phyloP scores from a whole-genome alignment of 2,797 vertebrate species.

The Pelochelys cantorii region DNA sequence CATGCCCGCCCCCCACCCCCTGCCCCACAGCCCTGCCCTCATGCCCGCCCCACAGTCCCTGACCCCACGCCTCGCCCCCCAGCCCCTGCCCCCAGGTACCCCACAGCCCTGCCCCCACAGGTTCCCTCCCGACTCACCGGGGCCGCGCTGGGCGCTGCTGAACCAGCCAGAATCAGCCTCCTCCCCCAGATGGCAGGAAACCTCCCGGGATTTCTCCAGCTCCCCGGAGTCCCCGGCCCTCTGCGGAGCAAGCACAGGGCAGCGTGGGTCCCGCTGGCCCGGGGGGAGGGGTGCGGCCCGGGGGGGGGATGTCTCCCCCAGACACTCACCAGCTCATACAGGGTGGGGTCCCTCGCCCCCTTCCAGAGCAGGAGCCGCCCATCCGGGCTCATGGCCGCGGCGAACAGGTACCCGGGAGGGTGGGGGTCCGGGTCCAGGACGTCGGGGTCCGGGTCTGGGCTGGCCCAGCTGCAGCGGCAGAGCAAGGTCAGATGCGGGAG shows the following conservation, averaged over 20 bases:
- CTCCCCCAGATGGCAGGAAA: neutral
- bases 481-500: no score
- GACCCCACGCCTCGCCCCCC: no score
- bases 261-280: no score
- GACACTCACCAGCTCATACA: neutral
- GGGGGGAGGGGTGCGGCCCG: no score
- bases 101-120: no score
- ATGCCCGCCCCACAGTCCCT: neutral
- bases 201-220: neutral
- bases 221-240: conserved; percentile 10
- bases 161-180: neutral
- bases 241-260: neutral
- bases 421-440: neutral
- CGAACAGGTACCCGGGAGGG: neutral
- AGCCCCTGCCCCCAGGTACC: no score
- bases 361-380: neutral
- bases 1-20: no score
- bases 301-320: no score
- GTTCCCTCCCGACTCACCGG: neutral
- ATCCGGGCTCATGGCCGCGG: neutral
- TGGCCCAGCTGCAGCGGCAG: no score
- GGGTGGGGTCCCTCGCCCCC: neutral
- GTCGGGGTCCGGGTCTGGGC: no score
- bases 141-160: no score
- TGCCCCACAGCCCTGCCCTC: neutral